Evolutionary conservation across 2,113 vertebrate genomes (phyloP).

Genomic region (Rhabdornis inornatus): DNA sequence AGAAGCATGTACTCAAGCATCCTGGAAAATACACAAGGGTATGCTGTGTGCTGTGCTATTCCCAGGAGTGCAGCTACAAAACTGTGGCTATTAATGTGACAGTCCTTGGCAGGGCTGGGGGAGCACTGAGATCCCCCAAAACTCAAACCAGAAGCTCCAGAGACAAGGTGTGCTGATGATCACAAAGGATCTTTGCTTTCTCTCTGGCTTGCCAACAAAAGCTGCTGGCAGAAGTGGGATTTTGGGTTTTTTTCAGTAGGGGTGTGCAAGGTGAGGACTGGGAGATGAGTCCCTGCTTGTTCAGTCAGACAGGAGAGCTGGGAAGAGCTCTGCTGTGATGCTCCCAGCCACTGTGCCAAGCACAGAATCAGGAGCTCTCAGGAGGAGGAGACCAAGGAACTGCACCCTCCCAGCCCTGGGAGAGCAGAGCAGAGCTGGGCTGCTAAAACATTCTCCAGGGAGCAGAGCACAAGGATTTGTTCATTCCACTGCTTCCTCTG

Average conservation of each 20-base stretch:
- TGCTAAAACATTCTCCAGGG: neutral
- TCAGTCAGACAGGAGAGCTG: neutral
- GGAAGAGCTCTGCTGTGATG: neutral
- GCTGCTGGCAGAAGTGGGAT: neutral
- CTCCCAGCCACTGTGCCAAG: neutral
- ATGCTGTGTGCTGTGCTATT: neutral
- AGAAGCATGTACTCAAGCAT: neutral
- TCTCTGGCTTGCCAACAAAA: neutral
- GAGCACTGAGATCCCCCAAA: neutral
- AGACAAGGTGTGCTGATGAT: neutral
- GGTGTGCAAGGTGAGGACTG: neutral
- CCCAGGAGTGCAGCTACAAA: neutral
- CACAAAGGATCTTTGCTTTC: neutral
- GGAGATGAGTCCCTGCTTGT: neutral
- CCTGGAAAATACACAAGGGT: neutral
- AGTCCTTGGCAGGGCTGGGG: neutral
- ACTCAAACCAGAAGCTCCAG: neutral
- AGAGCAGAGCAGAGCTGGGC: neutral
- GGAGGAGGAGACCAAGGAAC: neutral
- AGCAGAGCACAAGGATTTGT: neutral
- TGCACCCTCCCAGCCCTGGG: accelerated
- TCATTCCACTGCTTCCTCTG: neutral
- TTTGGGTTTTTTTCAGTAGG: accelerated
- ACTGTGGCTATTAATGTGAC: neutral
- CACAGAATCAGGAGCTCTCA: accelerated